Evolutionary conservation across 1,140 invertebrate genomes (phyloP).

Genomic region (Cydia fagiglandana): DNA sequence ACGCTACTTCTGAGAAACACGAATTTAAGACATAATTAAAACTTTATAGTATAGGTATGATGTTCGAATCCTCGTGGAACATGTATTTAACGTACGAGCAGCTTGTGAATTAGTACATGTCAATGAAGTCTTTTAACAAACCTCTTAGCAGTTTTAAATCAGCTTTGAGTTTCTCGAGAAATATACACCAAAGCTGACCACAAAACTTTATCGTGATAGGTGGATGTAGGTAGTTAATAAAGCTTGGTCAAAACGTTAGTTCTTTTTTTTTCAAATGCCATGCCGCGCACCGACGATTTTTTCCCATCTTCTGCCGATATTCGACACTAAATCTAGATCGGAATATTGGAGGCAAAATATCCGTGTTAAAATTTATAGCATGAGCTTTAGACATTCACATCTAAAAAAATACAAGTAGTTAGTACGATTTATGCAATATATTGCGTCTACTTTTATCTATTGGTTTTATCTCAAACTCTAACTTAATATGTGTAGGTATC

Average conservation of each 20-base stretch:
- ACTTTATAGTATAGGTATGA: too few relatives aligned
- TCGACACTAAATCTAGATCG: constrained; percentile 10
- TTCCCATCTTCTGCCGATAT: neutral
- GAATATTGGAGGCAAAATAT: constrained; percentile 21
- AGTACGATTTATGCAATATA: constrained; percentile 4
- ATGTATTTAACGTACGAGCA: too few relatives aligned
- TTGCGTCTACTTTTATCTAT: neutral
- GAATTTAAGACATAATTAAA: neutral
- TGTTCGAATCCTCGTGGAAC: too few relatives aligned
- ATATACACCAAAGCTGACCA: neutral
- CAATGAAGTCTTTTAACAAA: too few relatives aligned
- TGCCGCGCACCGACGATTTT: constrained; percentile 11
- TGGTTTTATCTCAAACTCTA: neutral
- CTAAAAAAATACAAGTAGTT: neutral
- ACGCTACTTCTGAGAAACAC: neutral
- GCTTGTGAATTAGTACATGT: too few relatives aligned
- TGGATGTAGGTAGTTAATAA: neutral
- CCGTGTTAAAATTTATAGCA: constrained; percentile 17
- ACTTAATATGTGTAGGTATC: neutral
- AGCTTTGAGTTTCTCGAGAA: too few relatives aligned
- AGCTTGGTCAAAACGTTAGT: neutral
- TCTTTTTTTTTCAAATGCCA: constrained; percentile 16
- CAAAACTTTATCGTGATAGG: neutral
- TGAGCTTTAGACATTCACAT: neutral
- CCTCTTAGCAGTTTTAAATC: too few relatives aligned